Conservation (phyloP, 2,888 invertebrate species). For the Macaria notata region DNA sequence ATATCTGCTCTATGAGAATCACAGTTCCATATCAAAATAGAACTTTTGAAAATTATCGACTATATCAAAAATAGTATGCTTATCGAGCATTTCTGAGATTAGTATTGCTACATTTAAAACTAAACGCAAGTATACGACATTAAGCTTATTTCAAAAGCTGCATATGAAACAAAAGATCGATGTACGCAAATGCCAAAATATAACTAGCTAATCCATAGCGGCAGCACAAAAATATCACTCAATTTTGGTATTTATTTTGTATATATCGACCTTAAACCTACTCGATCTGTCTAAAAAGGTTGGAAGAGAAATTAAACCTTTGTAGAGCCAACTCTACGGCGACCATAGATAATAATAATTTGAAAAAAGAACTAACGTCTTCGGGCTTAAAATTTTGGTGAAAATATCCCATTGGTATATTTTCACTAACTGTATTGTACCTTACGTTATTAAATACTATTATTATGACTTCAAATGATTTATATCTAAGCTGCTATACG, state of each 20-base stretch:
- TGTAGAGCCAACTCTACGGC: too few species aligned
- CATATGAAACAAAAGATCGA: constrained; percentile 18
- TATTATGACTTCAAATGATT: constrained; percentile 79
- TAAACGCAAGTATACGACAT: constrained; percentile 8
- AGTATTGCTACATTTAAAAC: constrained; percentile 13
- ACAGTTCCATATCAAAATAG: constrained; percentile 12
- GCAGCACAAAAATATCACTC: constrained; percentile 11
- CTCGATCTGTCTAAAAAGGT: too few species aligned
- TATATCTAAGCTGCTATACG: constrained; percentile 50
- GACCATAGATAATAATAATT: too few species aligned
- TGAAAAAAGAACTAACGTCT: constrained; percentile 5
- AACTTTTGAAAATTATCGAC: constrained; percentile 26
- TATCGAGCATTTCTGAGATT: constrained; percentile 22
- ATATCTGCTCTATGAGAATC: constrained; percentile 23
- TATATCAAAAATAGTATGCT: constrained; percentile 33
- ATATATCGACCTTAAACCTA: not conserved
- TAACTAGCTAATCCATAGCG: not conserved
- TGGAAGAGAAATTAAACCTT: too few species aligned
- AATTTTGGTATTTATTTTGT: not conserved
- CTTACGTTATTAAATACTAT: constrained; percentile 77
- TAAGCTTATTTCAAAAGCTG: constrained; percentile 17
- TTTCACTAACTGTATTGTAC: constrained; percentile 53
- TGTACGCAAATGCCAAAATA: constrained; percentile 9
- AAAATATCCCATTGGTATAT: constrained; percentile 44
- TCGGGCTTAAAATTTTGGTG: constrained; percentile 1